Base-by-base conservation (phyloP, 2,888 invertebrate genomes). In the Lasioglossum zephyrum region DNA sequence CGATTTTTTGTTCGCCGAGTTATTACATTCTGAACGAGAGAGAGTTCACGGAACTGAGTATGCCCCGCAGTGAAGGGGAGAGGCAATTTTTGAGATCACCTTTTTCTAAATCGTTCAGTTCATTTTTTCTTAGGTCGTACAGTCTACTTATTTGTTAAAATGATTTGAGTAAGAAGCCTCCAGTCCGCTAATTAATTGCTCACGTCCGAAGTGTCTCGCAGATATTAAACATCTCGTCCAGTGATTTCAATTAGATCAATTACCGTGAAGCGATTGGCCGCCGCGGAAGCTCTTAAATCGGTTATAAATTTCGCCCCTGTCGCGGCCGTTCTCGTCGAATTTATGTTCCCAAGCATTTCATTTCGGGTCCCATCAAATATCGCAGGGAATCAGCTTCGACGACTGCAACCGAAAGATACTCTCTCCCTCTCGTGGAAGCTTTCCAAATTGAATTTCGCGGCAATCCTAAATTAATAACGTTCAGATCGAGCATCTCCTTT, bases 341-440 rank as follows among this genome's bases (percentile, higher is more conserved):
- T 57, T 36, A 74, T 74, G 39, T 57, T 57, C 16, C 39, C 13
- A n/a, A 57, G 39, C 57, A 26, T 57, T 74, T 74, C 39, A 57
- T 74, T 57, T 39, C 57, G 74, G n/a, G 9, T 57, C 39, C 36
- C 74, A 57, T 74, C 57, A 57, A 57, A 57, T 57, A 57, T 22
- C 57, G n/a, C 8, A 1, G 11, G 39, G 39, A 57, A 16, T 36
- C 39, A 36, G 39, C 5, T 41, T 13, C 41, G 16, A 22, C n/a
- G n/a, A 22, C 26, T 57, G 53, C 39, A 4, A 0, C 39, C 41
- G 74, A 76, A 31, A 47, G 66, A 47, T 53, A 53, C 18, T 66
- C 31, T 4, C n/a, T 36, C 31, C 13, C 53, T 66, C 47, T 2
- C 8, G 47, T 66, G 18, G 47, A 76, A 47, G 47, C 47, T n/a